These are phyloP conservation scores for Drosophila kanekoi DNA, from an alignment of 2,888 invertebrate genomes.

Conservation along the genomic window DNA sequence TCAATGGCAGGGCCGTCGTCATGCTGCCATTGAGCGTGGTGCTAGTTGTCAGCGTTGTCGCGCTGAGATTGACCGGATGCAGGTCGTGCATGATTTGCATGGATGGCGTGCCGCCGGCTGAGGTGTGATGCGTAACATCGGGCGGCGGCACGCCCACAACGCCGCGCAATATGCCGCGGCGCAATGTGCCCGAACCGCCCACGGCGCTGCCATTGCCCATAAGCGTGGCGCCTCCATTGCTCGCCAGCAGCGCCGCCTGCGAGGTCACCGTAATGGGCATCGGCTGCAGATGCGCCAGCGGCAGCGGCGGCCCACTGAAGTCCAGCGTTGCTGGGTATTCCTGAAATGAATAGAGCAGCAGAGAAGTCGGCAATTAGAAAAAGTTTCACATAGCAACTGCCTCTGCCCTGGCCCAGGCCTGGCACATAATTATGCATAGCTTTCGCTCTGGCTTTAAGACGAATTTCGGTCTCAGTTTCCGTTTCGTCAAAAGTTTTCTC, in stretches of 20 bases:
- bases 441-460: not conserved
- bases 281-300: slow-evolving; percentile 82
- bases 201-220: slow-evolving; percentile 71
- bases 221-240: slow-evolving; percentile 71
- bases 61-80: slow-evolving; percentile 83
- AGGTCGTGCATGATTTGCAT: slow-evolving; percentile 81
- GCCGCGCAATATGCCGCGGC: slow-evolving; percentile 84
- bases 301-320: slow-evolving; percentile 81
- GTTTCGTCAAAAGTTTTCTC: slow-evolving; percentile 74
- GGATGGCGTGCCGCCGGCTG: slow-evolving; percentile 58
- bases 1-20: slow-evolving; percentile 71
- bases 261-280: slow-evolving; percentile 77
- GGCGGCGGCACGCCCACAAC: slow-evolving; percentile 84
- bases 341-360: slow-evolving; percentile 62
- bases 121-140: slow-evolving; percentile 85
- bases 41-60: slow-evolving; percentile 83
- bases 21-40: slow-evolving; percentile 83
- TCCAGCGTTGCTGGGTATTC: slow-evolving; percentile 85
- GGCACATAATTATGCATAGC: slow-evolving; percentile 11
- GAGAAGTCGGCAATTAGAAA: not conserved
- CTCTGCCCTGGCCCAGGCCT: not conserved
- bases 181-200: slow-evolving; percentile 78
- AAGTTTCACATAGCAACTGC: too few relatives aligned
- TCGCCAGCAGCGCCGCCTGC: slow-evolving; percentile 73
- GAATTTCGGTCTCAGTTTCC: not conserved